Evolutionary conservation across 2,113 vertebrate species (phyloP).

Genomic region (Scomber scombrus): DNA sequence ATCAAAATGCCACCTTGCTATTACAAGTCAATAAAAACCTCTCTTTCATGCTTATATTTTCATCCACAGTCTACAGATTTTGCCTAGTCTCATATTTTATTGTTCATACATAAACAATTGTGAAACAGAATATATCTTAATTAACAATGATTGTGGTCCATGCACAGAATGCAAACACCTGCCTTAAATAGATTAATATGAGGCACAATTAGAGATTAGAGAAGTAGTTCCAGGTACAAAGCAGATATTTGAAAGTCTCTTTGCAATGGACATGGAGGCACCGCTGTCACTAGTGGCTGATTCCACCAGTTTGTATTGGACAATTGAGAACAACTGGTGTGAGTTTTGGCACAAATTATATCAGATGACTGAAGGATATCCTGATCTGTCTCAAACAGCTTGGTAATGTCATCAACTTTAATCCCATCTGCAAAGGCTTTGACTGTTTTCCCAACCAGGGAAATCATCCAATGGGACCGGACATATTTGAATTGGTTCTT

Average conservation of each 20-base stretch:
- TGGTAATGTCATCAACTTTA: background rate
- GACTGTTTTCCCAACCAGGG: background rate
- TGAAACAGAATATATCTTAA: background rate
- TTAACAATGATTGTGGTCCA: no score
- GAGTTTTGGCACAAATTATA: background rate
- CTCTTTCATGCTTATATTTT: background rate
- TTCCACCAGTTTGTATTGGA: no score
- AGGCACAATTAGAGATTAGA: no score
- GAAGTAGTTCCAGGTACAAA: no score
- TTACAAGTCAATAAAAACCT: background rate
- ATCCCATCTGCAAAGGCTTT: background rate
- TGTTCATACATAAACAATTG: background rate
- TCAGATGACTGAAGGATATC: background rate
- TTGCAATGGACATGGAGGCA: no score
- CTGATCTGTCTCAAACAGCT: background rate
- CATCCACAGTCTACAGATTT: background rate
- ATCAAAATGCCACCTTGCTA: background rate
- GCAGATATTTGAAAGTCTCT: no score
- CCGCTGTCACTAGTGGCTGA: no score
- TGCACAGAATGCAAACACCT: background rate
- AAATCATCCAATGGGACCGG: background rate
- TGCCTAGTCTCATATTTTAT: background rate
- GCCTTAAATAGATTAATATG: background rate
- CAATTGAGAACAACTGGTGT: no score
- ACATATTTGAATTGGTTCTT: background rate